These are phyloP conservation scores for Scaptomyza hsui DNA, from an alignment of 1,140 invertebrate genomes.

Conservation along the genomic window DNA sequence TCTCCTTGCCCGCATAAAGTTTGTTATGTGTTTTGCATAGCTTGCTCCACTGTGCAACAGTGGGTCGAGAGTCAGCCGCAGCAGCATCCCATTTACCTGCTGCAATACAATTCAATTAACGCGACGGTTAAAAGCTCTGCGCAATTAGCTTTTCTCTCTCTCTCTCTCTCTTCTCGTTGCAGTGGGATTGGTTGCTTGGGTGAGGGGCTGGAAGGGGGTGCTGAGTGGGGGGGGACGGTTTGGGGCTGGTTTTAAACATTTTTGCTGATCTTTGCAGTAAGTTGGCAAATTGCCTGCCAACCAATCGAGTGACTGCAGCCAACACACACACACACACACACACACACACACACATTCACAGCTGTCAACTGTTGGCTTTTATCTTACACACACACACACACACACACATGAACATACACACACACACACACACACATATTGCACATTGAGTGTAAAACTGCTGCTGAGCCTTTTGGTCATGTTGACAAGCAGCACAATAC, in stretches of 20 bases:
- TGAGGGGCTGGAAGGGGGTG: neutral
- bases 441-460: conserved; percentile 21
- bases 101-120: conserved; percentile 81
- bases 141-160: conserved; percentile 51
- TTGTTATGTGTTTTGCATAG: neutral
- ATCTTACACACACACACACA: conserved; percentile 45
- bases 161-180: neutral
- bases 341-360: conserved; percentile 12
- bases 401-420: conserved; percentile 26
- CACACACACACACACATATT: neutral
- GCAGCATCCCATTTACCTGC: conserved; percentile 30
- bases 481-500: conserved; percentile 62
- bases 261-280: conserved; percentile 81
- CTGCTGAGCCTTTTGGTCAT: conserved; percentile 62
- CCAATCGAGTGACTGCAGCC: conserved; percentile 61
- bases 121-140: conserved; percentile 65
- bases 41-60: conserved; percentile 31
- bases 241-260: conserved; percentile 35
- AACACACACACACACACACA: conserved; percentile 42
- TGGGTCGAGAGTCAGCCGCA: conserved; percentile 24
- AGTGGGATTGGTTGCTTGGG: conserved; percentile 17
- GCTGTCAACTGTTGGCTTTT: conserved; percentile 69
- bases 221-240: neutral
- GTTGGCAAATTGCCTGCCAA: conserved; percentile 79
- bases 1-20: too few species aligned